Evolutionary conservation across 2,797 vertebrate species (phyloP).

Genomic region (Mormyrops attenuatus): DNA sequence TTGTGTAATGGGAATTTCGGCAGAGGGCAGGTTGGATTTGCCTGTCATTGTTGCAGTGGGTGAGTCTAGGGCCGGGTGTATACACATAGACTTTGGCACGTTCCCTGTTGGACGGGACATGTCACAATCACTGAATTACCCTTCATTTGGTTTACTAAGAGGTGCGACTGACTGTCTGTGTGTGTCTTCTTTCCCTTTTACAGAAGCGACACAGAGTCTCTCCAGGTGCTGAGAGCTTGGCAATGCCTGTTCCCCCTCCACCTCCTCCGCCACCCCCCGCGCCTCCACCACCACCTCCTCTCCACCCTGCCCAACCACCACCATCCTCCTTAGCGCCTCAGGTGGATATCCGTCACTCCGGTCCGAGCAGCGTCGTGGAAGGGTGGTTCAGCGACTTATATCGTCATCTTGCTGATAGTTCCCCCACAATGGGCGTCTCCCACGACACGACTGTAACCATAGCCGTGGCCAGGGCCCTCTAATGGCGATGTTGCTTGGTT

Average conservation of each 20-base stretch:
- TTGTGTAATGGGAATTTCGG: not conserved
- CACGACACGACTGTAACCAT: not conserved
- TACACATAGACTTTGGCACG: not conserved
- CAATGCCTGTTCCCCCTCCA: slow-evolving; percentile 22
- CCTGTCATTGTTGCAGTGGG: not conserved
- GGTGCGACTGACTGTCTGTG: not conserved
- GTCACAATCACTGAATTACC: not conserved
- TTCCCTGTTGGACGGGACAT: not conserved
- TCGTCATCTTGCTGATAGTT: not conserved
- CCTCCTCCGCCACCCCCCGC: not conserved
- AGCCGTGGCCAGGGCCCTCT: not conserved
- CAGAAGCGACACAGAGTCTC: not conserved
- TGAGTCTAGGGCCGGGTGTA: not conserved
- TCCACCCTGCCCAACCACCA: not conserved
- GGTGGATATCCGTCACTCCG: not conserved
- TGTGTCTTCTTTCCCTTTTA: not conserved
- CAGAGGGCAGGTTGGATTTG: not conserved
- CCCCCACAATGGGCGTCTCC: not conserved
- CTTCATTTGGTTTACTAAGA: not conserved
- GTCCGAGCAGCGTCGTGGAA: not conserved
- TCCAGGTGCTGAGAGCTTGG: not conserved
- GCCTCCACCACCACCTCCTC: not conserved
- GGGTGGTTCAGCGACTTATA: not conserved
- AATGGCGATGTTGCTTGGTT: not conserved
- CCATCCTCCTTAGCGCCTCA: not conserved